Conservation (phyloP, 2,113 vertebrate genomes). For the Spilogale gracilis region DNA sequence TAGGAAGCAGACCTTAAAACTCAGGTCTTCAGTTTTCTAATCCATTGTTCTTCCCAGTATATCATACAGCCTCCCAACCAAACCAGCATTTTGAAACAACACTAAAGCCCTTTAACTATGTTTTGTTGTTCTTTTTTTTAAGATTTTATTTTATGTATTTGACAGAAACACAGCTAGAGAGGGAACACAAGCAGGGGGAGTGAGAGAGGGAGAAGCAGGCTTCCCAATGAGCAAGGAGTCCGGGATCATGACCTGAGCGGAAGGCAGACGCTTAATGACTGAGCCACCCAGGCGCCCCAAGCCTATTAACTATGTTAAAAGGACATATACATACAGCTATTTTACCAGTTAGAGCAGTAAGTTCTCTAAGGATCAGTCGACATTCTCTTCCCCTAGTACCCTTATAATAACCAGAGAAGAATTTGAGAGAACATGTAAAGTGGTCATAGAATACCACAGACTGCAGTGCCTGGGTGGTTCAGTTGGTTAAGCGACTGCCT, state of each 20-base stretch:
- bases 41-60: not conserved
- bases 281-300: too few relatives aligned
- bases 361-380: not conserved
- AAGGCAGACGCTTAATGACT: too few relatives aligned
- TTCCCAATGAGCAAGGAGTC: too few relatives aligned
- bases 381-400: slow-evolving; percentile 12
- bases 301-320: not conserved
- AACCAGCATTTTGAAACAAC: slow-evolving; percentile 54
- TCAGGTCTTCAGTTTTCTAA: slow-evolving; percentile 40
- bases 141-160: too few relatives aligned
- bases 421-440: slow-evolving; percentile 1
- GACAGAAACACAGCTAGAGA: too few relatives aligned
- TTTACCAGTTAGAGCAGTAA: slow-evolving; percentile 28
- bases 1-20: slow-evolving; percentile 36
- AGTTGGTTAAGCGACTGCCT: too few relatives aligned
- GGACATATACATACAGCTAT: not conserved
- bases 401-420: not conserved
- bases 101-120: slow-evolving; percentile 3
- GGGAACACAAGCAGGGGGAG: too few relatives aligned
- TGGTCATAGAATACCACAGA: slow-evolving; percentile 25
- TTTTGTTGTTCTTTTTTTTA: not conserved
- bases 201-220: too few relatives aligned
- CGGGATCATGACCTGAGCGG: too few relatives aligned
- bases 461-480: too few relatives aligned
- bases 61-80: slow-evolving; percentile 32